These are phyloP conservation scores for Diachrysia chrysitis DNA, from an alignment of 2,888 invertebrate genomes.

Conservation along the genomic window DNA sequence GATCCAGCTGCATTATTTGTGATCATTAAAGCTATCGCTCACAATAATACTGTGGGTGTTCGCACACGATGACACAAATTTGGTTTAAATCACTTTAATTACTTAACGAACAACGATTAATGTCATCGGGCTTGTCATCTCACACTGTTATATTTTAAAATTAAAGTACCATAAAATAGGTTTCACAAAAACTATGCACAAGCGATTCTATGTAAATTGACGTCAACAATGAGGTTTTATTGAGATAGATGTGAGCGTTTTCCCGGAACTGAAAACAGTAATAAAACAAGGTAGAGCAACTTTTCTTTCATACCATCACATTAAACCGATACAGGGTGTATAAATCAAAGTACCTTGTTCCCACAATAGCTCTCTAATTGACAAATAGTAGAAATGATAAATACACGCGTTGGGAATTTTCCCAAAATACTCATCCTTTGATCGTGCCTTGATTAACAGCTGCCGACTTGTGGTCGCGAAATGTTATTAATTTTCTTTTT, in stretches of 20 bases:
- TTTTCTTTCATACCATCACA: conserved; percentile 50
- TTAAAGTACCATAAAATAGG: conserved; percentile 47
- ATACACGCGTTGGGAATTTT: conserved; percentile 84
- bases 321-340: conserved; percentile 71
- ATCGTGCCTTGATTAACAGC: conserved; percentile 86
- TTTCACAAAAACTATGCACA: conserved; percentile 29
- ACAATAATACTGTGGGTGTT: conserved; percentile 7
- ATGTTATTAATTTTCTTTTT: conserved; percentile 87
- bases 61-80: conserved; percentile 32
- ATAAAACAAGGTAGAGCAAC: conserved; percentile 58
- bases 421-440: conserved; percentile 85
- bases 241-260: conserved; percentile 54
- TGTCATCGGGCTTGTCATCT: conserved; percentile 37
- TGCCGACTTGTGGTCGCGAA: conserved; percentile 78
- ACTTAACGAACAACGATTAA: conserved; percentile 41
- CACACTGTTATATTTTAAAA: conserved; percentile 42
- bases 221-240: conserved; percentile 60
- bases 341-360: conserved; percentile 85
- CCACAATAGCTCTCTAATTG: conserved; percentile 88
- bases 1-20: conserved; percentile 47
- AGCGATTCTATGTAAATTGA: conserved; percentile 53
- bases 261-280: conserved; percentile 52
- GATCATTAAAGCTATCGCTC: conserved; percentile 22
- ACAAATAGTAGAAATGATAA: conserved; percentile 89
- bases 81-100: conserved; percentile 56